Evolutionary conservation across 2,888 invertebrate species (phyloP).

Genomic region (Calliphora vomitoria): DNA sequence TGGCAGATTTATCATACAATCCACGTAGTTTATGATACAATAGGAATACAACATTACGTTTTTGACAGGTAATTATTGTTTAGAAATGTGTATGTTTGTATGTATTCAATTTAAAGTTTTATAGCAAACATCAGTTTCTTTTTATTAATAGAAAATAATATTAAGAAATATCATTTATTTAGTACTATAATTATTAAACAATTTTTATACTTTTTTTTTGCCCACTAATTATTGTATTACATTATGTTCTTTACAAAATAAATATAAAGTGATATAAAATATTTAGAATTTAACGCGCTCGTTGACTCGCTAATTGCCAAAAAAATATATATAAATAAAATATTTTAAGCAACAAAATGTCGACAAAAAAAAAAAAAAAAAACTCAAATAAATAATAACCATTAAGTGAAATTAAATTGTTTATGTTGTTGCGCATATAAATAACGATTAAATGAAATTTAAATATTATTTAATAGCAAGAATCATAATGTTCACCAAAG

Average conservation of each 20-base stretch:
- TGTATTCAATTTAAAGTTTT: not conserved
- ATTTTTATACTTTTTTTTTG: not conserved
- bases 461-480: conserved; percentile 45
- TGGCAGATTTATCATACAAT: not conserved
- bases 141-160: not conserved
- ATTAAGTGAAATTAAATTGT: conserved; percentile 54
- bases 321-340: conserved; percentile 18
- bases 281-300: conserved; percentile 33
- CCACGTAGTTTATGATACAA: not conserved
- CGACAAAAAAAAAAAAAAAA: not conserved
- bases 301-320: conserved; percentile 38
- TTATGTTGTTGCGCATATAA: conserved; percentile 44
- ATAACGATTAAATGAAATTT: conserved; percentile 35
- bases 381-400: conserved; percentile 12
- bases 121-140: not conserved
- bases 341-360: conserved; percentile 15
- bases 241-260: conserved; percentile 1
- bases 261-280: conserved; percentile 5
- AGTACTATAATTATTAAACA: not conserved
- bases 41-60: not conserved
- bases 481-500: conserved; percentile 10
- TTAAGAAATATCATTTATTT: not conserved
- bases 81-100: too few species aligned
- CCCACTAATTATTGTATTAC: not conserved
- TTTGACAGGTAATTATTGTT: not conserved